Base-by-base conservation (phyloP, 2,113 vertebrate species). In the Lanius ludovicianus region DNA sequence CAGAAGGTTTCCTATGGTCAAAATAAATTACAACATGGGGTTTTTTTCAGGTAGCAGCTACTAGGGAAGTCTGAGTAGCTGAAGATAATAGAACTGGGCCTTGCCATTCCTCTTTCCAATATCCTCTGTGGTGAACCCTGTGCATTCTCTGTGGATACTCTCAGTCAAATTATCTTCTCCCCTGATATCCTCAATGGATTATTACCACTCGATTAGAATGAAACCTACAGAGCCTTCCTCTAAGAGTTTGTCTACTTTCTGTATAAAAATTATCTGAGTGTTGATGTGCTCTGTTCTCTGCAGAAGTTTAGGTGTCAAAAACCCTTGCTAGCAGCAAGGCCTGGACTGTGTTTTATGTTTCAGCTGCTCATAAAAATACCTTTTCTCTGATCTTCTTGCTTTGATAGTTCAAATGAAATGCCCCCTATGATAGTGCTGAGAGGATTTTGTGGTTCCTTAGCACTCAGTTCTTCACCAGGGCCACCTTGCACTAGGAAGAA, bases 371-470 rank as follows among this genome's bases (percentile, higher is more conserved):
- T 11, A 52, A 87, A 89, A 33, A 56, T 19, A 37, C 8, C 4
- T 73, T 69, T 64, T 7, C 57, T 3, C 3, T 21, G 24, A 63
- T 67, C 4, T 47, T 67, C 4, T 47, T 2, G 0, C 16, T 74
- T 59, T 22, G 25, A 28, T 55, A 13, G 10, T 52, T 76, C 44
- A 42, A 74, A 57, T 9, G 27, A 55, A 77, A 80, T 27, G 10
- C 4, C 13, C 17, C 46, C 33, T 5, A 6, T 15, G 47, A 52
- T 0, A 63, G 7, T 2, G 2, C 18, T 46, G 41, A 22, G 21
- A 6, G 7, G 18, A 23, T 52, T 87, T 60, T 87, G 59, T 25
- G 3, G 10, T 47, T 87, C 37, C 35, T 77, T 39, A 8, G 9
- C 6, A 42, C 9, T 4, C 22, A 30, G 19, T 9, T 76, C 79